A percentile compares a stretch with the other conserved stretches of the same genome.
Conservation (phyloP, 2,113 vertebrate genomes). For the Gambusia affinis region DNA sequence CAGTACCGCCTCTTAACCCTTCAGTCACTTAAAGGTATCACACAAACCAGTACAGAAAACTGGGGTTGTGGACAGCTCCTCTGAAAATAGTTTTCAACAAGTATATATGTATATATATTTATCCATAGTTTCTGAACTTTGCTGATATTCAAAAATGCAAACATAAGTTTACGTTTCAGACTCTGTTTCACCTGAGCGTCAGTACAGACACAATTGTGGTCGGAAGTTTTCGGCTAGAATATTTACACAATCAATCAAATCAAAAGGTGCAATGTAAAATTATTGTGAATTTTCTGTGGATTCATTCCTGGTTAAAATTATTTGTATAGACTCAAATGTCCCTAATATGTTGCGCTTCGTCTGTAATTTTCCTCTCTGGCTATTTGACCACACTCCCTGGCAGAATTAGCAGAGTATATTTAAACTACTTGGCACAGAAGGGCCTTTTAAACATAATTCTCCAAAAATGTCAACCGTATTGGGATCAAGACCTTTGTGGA, state of each 20-base stretch:
- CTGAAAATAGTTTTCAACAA: not conserved
- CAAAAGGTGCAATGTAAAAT: not conserved
- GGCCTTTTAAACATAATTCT: no score
- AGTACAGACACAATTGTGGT: not conserved
- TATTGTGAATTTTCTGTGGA: not conserved
- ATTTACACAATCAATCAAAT: no score
- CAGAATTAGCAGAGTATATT: not conserved
- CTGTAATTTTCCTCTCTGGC: not conserved
- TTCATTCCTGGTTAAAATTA: not conserved
- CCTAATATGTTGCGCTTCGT: not conserved
- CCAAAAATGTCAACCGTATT: no score
- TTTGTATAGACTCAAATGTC: not conserved
- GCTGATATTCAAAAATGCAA: no score
- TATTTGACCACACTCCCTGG: not conserved
- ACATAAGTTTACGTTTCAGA: not conserved
- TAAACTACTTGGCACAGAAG: not conserved
- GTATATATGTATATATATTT: no score
- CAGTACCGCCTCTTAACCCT: not conserved
- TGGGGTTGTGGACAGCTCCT: not conserved
- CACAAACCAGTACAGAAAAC: not conserved
- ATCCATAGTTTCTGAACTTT: no score
- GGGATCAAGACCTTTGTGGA: not conserved
- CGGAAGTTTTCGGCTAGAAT: no score
- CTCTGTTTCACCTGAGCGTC: not conserved
- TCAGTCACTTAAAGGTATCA: not conserved